Evolutionary conservation across 2,113 vertebrate genomes (phyloP).

Genomic region (Microtus pennsylvanicus): DNA sequence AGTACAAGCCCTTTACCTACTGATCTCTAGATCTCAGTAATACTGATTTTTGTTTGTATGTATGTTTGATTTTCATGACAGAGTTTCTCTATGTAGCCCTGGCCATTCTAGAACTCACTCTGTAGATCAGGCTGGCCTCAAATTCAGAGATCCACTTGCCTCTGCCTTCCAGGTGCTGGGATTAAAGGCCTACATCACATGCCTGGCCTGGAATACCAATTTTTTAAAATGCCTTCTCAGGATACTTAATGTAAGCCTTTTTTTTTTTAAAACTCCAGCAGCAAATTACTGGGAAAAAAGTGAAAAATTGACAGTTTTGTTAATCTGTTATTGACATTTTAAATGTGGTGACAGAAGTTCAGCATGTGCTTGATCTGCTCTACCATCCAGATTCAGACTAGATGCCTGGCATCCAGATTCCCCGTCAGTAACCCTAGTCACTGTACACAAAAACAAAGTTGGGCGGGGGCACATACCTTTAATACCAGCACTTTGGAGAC

Average conservation of each 20-base stretch:
- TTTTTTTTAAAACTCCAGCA: background rate
- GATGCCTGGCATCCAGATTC: constrained; percentile 17
- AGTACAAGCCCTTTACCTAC: background rate
- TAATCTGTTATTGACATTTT: background rate
- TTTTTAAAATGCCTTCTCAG: constrained; percentile 2
- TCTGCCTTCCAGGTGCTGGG: background rate
- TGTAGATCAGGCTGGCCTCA: background rate
- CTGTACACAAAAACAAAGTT: background rate
- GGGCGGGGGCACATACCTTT: background rate
- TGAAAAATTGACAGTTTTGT: constrained; percentile 3
- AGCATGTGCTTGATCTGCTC: background rate
- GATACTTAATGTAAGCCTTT: background rate
- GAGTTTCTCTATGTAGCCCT: background rate
- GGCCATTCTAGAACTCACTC: background rate
- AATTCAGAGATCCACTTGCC: background rate
- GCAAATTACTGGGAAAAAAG: constrained; percentile 15
- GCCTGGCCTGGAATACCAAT: background rate
- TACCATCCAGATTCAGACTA: background rate
- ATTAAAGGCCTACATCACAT: background rate
- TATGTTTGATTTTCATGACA: background rate
- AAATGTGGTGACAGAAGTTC: background rate
- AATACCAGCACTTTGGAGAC: background rate
- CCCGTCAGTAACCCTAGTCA: background rate
- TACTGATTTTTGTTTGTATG: background rate
- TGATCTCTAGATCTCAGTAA: background rate